Percentiles rank a stretch among this genome's conserved stretches.
These are phyloP conservation scores for Cyrtonyx montezumae DNA, from an alignment of 2,113 vertebrate species.

Conservation along the genomic window DNA sequence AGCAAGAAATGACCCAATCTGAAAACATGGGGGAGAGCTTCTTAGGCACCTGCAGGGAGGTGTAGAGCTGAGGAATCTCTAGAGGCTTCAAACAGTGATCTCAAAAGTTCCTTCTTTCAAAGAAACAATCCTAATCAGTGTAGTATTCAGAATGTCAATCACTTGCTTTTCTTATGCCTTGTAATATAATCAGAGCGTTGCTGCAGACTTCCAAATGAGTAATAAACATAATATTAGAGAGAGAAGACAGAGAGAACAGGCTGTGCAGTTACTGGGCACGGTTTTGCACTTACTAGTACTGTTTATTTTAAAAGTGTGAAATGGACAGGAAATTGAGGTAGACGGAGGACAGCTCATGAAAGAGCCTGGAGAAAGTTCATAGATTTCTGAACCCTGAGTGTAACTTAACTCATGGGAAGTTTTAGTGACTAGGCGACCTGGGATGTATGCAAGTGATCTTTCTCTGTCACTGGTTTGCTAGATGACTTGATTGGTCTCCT, in stretches of 20 bases:
- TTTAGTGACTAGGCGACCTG: background rate
- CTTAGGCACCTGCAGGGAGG: background rate
- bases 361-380: background rate
- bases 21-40: background rate
- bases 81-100: background rate
- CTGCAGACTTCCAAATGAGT: background rate
- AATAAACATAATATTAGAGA: background rate
- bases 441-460: background rate
- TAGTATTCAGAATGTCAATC: background rate
- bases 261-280: background rate
- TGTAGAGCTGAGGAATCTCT: background rate
- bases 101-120: background rate
- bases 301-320: background rate
- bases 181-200: background rate
- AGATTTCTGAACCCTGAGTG: background rate
- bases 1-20: background rate
- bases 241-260: background rate
- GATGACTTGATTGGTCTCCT: accelerated
- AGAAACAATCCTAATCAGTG: background rate
- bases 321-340: background rate
- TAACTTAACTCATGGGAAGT: background rate
- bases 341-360: background rate
- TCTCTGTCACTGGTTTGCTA: background rate
- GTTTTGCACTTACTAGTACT: background rate
- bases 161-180: background rate